Evolutionary conservation across 2,888 invertebrate genomes (phyloP).

Genomic region (Embidobia sp.): DNA sequence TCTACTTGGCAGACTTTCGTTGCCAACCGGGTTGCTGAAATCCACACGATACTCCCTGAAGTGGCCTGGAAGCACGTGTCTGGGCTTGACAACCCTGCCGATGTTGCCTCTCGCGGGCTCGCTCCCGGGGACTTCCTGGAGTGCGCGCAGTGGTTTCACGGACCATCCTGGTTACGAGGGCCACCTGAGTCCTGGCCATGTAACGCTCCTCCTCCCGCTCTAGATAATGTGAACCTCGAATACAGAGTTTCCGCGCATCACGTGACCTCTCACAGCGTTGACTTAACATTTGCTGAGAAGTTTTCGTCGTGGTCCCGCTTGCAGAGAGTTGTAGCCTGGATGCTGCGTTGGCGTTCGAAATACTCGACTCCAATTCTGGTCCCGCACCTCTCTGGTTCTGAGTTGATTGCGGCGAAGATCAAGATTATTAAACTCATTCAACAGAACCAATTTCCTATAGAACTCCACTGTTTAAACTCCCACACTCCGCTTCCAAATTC

Average conservation of each 20-base stretch:
- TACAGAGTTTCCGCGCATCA: too few species aligned
- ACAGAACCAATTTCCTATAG: not conserved
- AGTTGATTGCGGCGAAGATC: too few species aligned
- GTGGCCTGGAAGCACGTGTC: not conserved
- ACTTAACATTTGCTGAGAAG: too few species aligned
- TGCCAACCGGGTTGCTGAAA: not conserved
- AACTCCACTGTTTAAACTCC: not conserved
- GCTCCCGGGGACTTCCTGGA: not conserved
- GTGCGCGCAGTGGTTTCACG: not conserved
- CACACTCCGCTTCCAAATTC: not conserved
- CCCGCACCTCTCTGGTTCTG: too few species aligned
- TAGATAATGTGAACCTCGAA: too few species aligned
- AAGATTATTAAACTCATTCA: too few species aligned
- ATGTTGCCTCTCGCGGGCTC: constrained; percentile 45
- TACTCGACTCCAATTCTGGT: too few species aligned
- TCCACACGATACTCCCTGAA: not conserved
- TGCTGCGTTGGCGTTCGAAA: too few species aligned
- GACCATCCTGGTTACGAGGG: not conserved
- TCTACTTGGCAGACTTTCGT: not conserved
- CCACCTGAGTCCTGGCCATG: not conserved
- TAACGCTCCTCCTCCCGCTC: not conserved
- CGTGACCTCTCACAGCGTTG: too few species aligned
- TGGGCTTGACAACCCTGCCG: constrained; percentile 54
- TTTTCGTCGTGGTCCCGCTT: too few species aligned
- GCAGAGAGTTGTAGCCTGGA: too few species aligned